Conservation (phyloP, 2,888 invertebrate species). For the Pheosia tremula region DNA sequence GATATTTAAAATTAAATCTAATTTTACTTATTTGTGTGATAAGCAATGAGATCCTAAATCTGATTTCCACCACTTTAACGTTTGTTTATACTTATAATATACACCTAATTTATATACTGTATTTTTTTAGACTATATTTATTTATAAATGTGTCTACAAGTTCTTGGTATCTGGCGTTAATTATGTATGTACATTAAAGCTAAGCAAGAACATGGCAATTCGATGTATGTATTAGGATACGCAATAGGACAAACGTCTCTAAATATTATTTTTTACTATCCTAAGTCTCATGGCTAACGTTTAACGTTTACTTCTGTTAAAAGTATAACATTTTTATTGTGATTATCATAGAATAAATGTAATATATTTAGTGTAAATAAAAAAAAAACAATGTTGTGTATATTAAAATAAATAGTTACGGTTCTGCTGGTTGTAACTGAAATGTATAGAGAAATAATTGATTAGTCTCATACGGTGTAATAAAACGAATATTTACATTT, state of each 20-base stretch:
- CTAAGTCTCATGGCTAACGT: conserved; percentile 36
- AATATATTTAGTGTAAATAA: conserved; percentile 43
- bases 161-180: background rate
- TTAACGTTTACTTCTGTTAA: conserved; percentile 49
- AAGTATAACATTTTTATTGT: conserved; percentile 56
- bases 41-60: too few relatives aligned
- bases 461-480: conserved; percentile 28
- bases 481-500: conserved; percentile 58
- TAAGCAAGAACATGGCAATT: background rate
- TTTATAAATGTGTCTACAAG: background rate
- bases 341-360: conserved; percentile 51
- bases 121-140: background rate
- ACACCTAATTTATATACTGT: background rate
- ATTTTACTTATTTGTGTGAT: too few relatives aligned
- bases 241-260: conserved; percentile 11
- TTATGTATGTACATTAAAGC: background rate
- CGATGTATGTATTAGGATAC: background rate
- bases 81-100: too few relatives aligned
- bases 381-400: conserved; percentile 52
- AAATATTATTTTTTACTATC: background rate
- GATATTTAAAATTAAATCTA: too few relatives aligned
- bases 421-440: conserved; percentile 33
- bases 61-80: too few relatives aligned
- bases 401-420: conserved; percentile 41
- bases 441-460: conserved; percentile 38